Conservation (phyloP, 2,888 invertebrate species). For the Nesidiocoris tenuis region DNA sequence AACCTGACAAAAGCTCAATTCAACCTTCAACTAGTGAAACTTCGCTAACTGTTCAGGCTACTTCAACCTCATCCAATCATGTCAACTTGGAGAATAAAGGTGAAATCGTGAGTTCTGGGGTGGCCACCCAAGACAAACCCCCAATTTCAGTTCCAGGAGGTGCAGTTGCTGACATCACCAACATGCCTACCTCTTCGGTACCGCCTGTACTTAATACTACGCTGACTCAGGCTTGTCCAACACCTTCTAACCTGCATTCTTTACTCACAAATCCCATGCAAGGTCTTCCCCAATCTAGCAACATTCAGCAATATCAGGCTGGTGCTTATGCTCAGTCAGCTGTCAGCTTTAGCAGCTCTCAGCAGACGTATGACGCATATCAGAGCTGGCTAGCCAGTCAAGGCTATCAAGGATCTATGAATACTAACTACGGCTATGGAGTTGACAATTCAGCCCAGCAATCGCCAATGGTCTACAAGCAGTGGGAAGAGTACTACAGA, state of each 20-base stretch:
- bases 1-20: neutral
- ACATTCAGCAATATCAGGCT: too few relatives aligned
- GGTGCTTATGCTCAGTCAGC: neutral
- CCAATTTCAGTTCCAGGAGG: neutral
- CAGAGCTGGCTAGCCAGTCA: constrained; percentile 12
- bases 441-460: neutral
- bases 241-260: neutral
- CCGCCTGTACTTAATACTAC: neutral
- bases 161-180: neutral
- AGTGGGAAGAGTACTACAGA: constrained; percentile 30
- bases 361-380: constrained; percentile 12
- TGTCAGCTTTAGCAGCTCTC: constrained; percentile 10
- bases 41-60: too few relatives aligned
- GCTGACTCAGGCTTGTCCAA: neutral
- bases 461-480: constrained; percentile 8
- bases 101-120: neutral
- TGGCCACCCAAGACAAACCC: neutral
- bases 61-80: too few relatives aligned
- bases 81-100: too few relatives aligned
- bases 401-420: neutral
- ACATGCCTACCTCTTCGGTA: neutral
- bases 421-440: constrained; percentile 9
- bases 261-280: neutral
- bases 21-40: too few relatives aligned
- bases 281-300: too few relatives aligned